These are phyloP conservation scores for Ciconia maguari DNA, from an alignment of 2,113 vertebrate genomes.

Conservation along the genomic window DNA sequence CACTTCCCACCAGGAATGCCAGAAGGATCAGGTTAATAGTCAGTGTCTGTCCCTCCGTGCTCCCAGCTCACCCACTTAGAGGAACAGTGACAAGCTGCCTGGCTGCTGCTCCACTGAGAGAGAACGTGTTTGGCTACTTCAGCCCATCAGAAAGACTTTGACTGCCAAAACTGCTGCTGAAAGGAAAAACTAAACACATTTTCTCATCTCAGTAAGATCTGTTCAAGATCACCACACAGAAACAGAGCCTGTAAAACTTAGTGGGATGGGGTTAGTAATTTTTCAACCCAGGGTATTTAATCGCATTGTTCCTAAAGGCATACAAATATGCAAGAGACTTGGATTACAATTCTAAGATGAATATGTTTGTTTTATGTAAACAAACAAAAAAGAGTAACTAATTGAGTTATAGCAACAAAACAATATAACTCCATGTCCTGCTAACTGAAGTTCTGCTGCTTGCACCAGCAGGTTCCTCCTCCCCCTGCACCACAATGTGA, in stretches of 20 bases:
- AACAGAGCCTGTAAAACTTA: neutral
- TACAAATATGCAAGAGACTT: neutral
- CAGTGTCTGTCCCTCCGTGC: neutral
- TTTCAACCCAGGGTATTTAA: neutral
- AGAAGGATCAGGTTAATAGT: neutral
- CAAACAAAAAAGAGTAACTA: neutral
- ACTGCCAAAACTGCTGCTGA: neutral
- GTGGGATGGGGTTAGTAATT: neutral
- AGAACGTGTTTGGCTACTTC: neutral
- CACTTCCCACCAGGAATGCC: neutral
- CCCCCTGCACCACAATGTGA: neutral
- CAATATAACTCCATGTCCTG: neutral
- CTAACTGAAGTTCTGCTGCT: neutral
- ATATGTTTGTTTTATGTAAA: neutral
- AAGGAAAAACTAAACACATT: neutral
- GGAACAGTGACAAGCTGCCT: neutral
- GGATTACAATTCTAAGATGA: neutral
- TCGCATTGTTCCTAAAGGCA: neutral
- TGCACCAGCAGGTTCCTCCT: neutral
- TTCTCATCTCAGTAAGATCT: neutral
- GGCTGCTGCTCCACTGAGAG: neutral
- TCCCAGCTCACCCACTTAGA: neutral
- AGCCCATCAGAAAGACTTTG: neutral
- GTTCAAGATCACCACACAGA: neutral
- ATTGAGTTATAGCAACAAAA: too few relatives aligned